Base-by-base conservation (phyloP, 23 tunicate species). In the Trididemnum nubilum region DNA sequence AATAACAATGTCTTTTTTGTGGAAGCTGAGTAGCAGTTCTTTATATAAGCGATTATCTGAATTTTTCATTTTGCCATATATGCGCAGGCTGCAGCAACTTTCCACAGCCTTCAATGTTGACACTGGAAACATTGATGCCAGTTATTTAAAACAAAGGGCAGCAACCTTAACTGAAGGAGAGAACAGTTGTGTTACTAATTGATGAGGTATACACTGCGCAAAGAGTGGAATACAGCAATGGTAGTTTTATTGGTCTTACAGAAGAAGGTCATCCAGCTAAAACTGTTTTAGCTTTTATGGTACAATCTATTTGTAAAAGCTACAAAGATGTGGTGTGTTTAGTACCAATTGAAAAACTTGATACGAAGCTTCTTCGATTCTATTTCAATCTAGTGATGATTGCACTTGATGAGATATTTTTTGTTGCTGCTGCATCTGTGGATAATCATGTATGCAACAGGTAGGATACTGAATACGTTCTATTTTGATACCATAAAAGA, bases 121-220 rank as follows among this genome's bases (percentile, higher is more conserved):
- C 24, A 57, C 71, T 2, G 35, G 82, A 57, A 54, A 54, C 18
- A 23, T 77, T 54, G 82, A 77, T 57, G 19, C 29, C 26, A 58
- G 24, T 27, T 77, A 77, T 29, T 32, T 77, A 57, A 77, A 77
- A 26, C 69, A 54, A 34, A 57, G 82, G 29, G 57, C 82, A 4
- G 34, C 4, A 5, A 31, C 12, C 27, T 77, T 77, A n/a, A n/a
- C n/a, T n/a, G n/a, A n/a, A n/a, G n/a, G n/a, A n/a, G n/a, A n/a
- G n/a, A n/a, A n/a, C n/a, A n/a, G n/a, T n/a, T n/a, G n/a, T n/a
- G n/a, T n/a, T n/a, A n/a, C n/a, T n/a, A n/a, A n/a, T n/a, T 54
- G 71, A 77, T 77, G 82, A 77, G 40, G 36, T 77, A 3, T 77
- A 57, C 57, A 57, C 82, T 54, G 71, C 82, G 2, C 71, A 77